These are phyloP conservation scores for Lemur catta DNA, from an alignment of 2,797 vertebrate species.

Conservation along the genomic window DNA sequence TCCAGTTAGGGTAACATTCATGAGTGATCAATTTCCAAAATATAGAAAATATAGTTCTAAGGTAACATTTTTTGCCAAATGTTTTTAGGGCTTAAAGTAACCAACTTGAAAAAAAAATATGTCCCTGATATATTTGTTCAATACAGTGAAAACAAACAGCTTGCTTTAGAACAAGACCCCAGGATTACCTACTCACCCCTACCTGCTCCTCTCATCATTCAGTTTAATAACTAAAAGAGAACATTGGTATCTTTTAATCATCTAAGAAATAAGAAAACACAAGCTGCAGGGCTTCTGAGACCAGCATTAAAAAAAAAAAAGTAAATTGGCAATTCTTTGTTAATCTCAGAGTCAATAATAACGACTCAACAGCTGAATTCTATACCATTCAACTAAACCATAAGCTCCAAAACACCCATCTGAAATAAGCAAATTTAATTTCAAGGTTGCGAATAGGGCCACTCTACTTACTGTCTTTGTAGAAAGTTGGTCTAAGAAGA, in stretches of 20 bases:
- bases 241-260: neutral
- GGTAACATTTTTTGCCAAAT: neutral
- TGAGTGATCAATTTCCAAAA: conserved; percentile 16
- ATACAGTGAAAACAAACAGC: neutral
- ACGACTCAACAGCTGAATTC: conserved; percentile 24
- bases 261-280: conserved; percentile 17
- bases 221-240: conserved; percentile 4
- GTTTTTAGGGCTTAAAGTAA: conserved; percentile 5
- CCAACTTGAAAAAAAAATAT: neutral
- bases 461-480: neutral
- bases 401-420: neutral
- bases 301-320: neutral
- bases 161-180: conserved; percentile 25
- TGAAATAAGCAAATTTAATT: neutral
- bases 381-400: neutral
- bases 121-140: neutral
- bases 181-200: neutral
- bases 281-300: conserved; percentile 3
- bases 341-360: neutral
- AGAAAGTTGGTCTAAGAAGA: neutral
- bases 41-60: neutral
- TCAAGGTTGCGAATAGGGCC: neutral
- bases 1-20: neutral
- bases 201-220: neutral
- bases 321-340: neutral